Base-by-base conservation (phyloP, 1,140 invertebrate genomes). In the Drosophila prosaltans region DNA sequence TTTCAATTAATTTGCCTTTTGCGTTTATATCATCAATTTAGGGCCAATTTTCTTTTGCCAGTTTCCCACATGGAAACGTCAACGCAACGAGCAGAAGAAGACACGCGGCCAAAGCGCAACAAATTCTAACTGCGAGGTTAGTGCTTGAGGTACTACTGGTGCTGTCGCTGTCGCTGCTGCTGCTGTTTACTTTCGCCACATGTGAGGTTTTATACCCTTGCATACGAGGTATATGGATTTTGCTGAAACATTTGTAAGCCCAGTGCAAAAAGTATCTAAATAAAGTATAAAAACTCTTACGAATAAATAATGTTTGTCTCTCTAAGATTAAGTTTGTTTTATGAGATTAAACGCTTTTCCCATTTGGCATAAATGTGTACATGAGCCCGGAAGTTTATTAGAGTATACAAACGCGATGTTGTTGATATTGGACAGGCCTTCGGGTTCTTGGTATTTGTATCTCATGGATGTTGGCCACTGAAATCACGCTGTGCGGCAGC, bases 1-100 rank as follows among this genome's bases (percentile, higher is more conserved):
- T 75, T 65, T 77, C 48, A 78, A 78, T 78, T 61, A 77, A 71
- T 39, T 28, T 62, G 60, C 24, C 36, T 26, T n/a, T 43, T 45
- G 21, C 40, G 26, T 41, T 45, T 30, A 36, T 58, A 43, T 57
- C 68, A 43, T 77, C 63, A 51, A 65, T 71, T 61, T 66, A 61
- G 57, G 74, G 36, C 74, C 32, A 65, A 55, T 65, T 55, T 55
- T 32, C 48, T 36, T 48, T 71, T 41, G 43, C 60, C 45, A 51
- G 45, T 74, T 58, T 66, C 69, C 69, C 74, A 57, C 74, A 78
- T 77, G 63, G 61, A 63, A 63, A 59, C 57, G 57, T 51, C 24
- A 51, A 51, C 8, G 45, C 21, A 9, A 26, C 32, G 32, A 51
- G 24, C 45, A 51, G 45, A 51, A 51, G 45, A 51, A 51, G 36